Evolutionary conservation across 2,113 vertebrate genomes (phyloP).

Genomic region (Mormoops blainvillei): DNA sequence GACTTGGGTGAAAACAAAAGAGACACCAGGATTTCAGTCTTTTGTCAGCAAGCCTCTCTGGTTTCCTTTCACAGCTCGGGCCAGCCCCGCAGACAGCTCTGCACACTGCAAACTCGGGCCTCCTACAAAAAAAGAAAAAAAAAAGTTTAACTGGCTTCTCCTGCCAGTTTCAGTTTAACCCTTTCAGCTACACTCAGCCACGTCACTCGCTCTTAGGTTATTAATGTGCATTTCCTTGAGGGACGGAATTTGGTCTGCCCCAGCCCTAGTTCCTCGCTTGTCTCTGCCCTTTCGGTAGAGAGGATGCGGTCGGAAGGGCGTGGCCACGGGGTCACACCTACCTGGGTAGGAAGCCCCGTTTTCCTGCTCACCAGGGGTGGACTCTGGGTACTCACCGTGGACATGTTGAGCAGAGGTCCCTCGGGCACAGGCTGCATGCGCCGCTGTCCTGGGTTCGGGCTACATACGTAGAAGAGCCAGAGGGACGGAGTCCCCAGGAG

Average conservation of each 20-base stretch:
- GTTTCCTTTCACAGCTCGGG: conserved; percentile 76
- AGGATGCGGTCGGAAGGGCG: fast-evolving
- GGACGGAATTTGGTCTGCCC: background rate
- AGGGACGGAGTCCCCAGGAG: fast-evolving
- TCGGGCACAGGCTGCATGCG: fast-evolving
- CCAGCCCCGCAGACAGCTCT: conserved; percentile 70
- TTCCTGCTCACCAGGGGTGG: fast-evolving
- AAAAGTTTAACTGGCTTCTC: conserved; percentile 67
- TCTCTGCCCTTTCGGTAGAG: background rate
- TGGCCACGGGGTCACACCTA: too few relatives aligned
- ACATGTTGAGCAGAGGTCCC: fast-evolving
- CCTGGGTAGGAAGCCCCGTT: background rate
- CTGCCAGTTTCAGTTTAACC: conserved; percentile 51
- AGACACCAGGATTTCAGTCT: conserved; percentile 76
- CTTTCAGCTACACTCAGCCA: background rate
- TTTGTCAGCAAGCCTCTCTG: conserved; percentile 79
- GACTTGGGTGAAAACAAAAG: conserved; percentile 84
- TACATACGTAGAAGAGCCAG: fast-evolving
- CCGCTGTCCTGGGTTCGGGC: background rate
- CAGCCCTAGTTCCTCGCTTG: background rate
- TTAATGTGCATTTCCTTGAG: background rate
- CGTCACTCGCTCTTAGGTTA: background rate
- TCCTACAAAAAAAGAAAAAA: background rate
- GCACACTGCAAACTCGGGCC: conserved; percentile 76
- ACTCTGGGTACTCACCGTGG: background rate